Evolutionary conservation across 2,113 vertebrate genomes (phyloP).

Genomic region (Aleadryas rufinucha): DNA sequence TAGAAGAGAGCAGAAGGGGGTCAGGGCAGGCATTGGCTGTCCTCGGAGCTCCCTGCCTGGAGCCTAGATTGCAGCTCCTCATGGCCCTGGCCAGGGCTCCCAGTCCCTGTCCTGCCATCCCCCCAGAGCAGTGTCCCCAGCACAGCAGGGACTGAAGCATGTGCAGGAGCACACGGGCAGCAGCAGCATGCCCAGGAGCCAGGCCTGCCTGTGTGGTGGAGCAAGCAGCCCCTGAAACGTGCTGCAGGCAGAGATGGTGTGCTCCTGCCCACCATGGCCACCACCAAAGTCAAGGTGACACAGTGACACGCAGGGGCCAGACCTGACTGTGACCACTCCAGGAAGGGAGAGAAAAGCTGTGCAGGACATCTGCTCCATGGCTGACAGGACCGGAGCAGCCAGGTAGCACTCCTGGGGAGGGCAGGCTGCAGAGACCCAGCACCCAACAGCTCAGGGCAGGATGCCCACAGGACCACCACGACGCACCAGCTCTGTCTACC

Average conservation of each 20-base stretch:
- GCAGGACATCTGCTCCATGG: neutral
- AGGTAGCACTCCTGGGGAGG: neutral
- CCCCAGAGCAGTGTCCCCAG: rapidly evolving
- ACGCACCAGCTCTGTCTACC: rapidly evolving
- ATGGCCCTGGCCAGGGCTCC: neutral
- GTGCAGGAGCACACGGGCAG: neutral
- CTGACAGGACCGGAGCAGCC: neutral
- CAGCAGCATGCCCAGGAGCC: neutral
- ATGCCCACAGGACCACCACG: rapidly evolving
- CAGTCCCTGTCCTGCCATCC: neutral
- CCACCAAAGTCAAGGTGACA: neutral
- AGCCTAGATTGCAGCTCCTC: neutral
- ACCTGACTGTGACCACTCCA: neutral
- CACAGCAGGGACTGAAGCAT: neutral
- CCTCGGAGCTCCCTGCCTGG: neutral
- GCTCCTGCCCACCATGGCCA: rapidly evolving
- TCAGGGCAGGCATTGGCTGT: neutral
- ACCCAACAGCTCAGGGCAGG: neutral
- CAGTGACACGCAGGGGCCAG: neutral
- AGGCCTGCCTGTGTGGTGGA: neutral
- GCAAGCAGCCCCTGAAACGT: neutral
- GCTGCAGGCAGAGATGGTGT: rapidly evolving
- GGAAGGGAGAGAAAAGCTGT: neutral
- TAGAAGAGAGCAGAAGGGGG: conserved; percentile 37
- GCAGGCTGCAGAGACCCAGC: neutral